phyloP scores from a whole-genome alignment of 2,113 vertebrate species.

The Leptobrachium leishanense region DNA sequence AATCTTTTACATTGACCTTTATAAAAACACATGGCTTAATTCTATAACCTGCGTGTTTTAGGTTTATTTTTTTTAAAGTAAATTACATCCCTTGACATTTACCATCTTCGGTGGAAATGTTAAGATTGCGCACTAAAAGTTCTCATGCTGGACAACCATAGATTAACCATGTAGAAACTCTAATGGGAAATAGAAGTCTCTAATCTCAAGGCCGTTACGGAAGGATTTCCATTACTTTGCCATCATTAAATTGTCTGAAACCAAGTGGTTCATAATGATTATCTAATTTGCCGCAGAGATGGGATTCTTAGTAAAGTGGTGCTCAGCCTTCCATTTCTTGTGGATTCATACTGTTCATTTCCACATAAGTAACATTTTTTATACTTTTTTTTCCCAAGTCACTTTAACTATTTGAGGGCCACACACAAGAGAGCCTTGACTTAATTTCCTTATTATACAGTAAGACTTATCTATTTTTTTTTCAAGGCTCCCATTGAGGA shows the following conservation, averaged over 20 bases:
- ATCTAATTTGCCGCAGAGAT: neutral
- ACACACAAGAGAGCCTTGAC: no score
- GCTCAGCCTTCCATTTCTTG: neutral
- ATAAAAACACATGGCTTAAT: no score
- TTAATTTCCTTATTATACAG: no score
- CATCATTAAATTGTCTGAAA: neutral
- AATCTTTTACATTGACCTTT: no score
- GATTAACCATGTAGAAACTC: neutral
- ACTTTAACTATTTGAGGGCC: neutral
- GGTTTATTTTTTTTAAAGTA: no score
- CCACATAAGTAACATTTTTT: neutral
- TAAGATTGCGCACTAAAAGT: no score
- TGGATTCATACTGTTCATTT: neutral
- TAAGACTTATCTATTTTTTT: no score
- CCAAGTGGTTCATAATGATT: neutral
- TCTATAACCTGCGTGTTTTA: no score
- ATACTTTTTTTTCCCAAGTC: neutral
- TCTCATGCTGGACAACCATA: neutral
- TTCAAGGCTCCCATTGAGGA: no score
- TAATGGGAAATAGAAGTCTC: neutral
- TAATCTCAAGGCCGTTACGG: neutral
- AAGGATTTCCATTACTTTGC: neutral
- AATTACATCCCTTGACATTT: no score
- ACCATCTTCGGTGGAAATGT: no score
- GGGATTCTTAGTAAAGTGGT: neutral